Base-by-base conservation (phyloP, 2,797 vertebrate genomes). In the Eidolon dupreanum region DNA sequence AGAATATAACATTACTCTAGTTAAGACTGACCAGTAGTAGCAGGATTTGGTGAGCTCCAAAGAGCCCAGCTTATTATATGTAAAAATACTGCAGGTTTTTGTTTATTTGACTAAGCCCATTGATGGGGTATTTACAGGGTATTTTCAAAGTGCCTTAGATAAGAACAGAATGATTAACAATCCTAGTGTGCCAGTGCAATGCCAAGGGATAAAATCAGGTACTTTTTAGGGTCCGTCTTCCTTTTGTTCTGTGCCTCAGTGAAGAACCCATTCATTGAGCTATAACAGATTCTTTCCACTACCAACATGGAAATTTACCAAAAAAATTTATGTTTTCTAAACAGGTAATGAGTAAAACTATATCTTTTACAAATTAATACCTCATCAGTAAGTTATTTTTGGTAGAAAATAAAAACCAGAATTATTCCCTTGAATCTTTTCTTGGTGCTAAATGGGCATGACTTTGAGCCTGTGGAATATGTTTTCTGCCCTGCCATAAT, bases 401-500 rank as follows among this genome's bases (percentile, higher is more conserved):
- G 43, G 6, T 59, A 84, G 78, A 94, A 16, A 49, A 49, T 5
- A 74, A 49, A 81, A 97, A 20, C 26, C 86, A 75, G 87, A 95
- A 94, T 90, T 90, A 17, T 74, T 90, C 82, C 24, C 38, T 33
- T 94, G 5, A 66, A 11, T 95, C 68, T 96, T 82, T 36, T 73
- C 9, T 92, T 96, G 86, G 9, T 88, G 88, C 73, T 88, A 82
- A 94, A 94, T 78, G 92, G 17, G 10, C 88, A 19, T 59, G 38
- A 22, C 4, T 97, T 88, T 95, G 74, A 96, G 89, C 49, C 55
- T 78, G 77, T 17, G 22, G 41, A 89, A 51, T 96, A 57, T 93
- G 31, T 84, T 84, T 84, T 96, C 82, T 96, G 13, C 61, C 53
- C 93, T 93, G 83, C 19, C 66, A n/a, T 93, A 82, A 68, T 93